phyloP scores from a whole-genome alignment of 1,140 invertebrate genomes.

The Neodiprion lecontei region DNA sequence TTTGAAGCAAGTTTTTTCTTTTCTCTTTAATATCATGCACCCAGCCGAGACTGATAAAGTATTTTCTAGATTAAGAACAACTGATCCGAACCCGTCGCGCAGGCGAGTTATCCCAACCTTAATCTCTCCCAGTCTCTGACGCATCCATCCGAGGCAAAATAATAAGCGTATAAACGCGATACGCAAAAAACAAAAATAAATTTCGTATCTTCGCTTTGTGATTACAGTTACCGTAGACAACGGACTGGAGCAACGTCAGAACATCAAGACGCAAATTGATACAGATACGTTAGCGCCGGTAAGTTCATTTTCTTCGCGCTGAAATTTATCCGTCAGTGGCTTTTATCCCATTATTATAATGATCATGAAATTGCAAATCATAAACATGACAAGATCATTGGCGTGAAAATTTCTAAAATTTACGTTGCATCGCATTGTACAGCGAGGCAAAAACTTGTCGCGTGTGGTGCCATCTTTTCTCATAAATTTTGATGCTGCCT shows the following conservation, averaged over 20 bases:
- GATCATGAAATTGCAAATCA: neutral
- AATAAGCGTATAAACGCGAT: neutral
- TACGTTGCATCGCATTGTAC: too few species aligned
- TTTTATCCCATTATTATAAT: neutral
- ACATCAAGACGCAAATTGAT: slow-evolving; percentile 45
- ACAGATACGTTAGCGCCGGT: slow-evolving; percentile 48
- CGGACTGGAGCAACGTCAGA: slow-evolving; percentile 35
- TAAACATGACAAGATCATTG: neutral
- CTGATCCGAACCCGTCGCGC: neutral
- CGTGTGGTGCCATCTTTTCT: neutral
- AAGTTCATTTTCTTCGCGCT: slow-evolving; percentile 23
- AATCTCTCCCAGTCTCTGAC: neutral
- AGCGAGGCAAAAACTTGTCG: neutral
- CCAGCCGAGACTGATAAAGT: neutral
- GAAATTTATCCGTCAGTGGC: neutral
- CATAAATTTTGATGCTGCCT: neutral
- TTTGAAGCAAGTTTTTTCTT: too few species aligned
- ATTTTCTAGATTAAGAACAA: neutral
- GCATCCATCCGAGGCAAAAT: neutral
- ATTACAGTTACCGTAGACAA: slow-evolving; percentile 42
- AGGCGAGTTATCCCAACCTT: neutral
- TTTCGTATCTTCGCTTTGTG: slow-evolving; percentile 7
- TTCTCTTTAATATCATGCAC: neutral
- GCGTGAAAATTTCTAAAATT: too few species aligned
- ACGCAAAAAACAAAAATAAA: neutral